Conservation (phyloP, 2,113 vertebrate species). For the Motacilla alba region DNA sequence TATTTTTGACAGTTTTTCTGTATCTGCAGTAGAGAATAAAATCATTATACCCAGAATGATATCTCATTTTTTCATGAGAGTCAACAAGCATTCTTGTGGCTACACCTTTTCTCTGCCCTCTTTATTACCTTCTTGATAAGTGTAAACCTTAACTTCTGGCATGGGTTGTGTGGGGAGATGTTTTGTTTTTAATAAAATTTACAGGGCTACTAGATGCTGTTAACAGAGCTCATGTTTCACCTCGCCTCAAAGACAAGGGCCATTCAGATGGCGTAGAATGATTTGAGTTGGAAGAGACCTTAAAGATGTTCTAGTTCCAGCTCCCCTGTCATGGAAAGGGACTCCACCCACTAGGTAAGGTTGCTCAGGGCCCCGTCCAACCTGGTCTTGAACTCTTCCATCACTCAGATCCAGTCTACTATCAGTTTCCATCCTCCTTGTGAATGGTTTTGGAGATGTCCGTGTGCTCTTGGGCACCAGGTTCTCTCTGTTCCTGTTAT, state of each 20-base stretch:
- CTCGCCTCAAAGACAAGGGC: background rate
- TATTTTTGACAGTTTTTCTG: background rate
- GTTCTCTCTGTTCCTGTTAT: background rate
- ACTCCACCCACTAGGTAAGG: background rate
- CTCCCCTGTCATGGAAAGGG: background rate
- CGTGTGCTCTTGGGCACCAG: fast-evolving
- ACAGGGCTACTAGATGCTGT: background rate
- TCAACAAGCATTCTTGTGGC: background rate
- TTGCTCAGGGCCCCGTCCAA: background rate
- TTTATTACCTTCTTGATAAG: background rate
- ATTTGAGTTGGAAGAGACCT: background rate
- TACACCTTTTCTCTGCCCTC: background rate
- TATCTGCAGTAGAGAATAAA: background rate
- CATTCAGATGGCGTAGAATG: background rate
- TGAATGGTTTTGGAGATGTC: background rate
- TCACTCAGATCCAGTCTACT: fast-evolving
- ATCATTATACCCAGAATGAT: fast-evolving
- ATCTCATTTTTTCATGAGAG: background rate
- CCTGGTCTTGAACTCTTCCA: background rate
- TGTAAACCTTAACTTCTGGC: background rate
- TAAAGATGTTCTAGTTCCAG: background rate
- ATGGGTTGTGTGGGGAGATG: background rate
- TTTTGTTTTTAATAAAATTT: background rate
- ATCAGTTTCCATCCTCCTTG: background rate
- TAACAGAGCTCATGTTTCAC: background rate